phyloP scores from a whole-genome alignment of 2,888 invertebrate genomes.

The Mactromeris polynyma region DNA sequence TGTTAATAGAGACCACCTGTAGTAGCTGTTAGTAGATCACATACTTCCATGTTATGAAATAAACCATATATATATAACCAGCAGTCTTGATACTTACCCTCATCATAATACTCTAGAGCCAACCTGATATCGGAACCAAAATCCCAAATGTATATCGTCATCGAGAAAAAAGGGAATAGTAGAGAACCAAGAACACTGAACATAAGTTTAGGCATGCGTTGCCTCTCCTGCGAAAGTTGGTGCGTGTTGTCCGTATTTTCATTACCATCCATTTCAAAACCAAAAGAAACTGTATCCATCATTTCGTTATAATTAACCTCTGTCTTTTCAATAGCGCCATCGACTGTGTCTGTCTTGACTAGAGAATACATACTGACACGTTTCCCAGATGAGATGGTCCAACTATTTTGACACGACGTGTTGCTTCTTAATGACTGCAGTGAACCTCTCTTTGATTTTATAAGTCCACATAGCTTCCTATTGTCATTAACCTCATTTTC shows the following conservation, averaged over 20 bases:
- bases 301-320: not conserved
- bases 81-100: conserved; percentile 35
- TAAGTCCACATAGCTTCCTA: not conserved
- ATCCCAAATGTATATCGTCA: conserved; percentile 46
- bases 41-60: too few species aligned
- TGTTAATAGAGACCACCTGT: too few species aligned
- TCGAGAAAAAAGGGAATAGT: conserved; percentile 29
- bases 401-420: not conserved
- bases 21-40: too few species aligned
- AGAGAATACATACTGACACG: not conserved
- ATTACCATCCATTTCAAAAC: too few species aligned
- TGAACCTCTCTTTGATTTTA: not conserved
- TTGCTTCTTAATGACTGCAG: not conserved
- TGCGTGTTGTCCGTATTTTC: not conserved
- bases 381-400: not conserved
- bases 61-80: too few species aligned
- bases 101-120: conserved; percentile 32
- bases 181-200: conserved; percentile 7
- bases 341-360: too few species aligned
- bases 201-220: not conserved
- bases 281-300: too few species aligned
- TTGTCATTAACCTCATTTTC: not conserved
- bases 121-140: conserved; percentile 55
- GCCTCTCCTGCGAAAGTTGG: not conserved
- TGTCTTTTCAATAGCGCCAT: not conserved